These are phyloP conservation scores for Turnix velox DNA, from an alignment of 2,113 vertebrate genomes.

Conservation along the genomic window DNA sequence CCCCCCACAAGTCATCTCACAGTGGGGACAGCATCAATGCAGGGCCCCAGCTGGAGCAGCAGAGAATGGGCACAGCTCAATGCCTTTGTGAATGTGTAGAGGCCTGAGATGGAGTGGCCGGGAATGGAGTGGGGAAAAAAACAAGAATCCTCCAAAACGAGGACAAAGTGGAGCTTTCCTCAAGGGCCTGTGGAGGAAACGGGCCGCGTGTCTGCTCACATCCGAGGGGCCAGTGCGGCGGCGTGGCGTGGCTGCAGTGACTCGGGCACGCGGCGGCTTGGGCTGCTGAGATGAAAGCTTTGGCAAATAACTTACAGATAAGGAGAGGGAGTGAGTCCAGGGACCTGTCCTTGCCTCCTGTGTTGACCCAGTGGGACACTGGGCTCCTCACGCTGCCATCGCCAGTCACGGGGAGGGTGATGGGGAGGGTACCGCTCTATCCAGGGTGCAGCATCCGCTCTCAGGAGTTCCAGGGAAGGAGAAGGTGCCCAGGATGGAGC, in stretches of 20 bases:
- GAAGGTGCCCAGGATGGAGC: background rate
- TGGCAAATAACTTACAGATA: constrained; percentile 68
- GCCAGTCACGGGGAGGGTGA: accelerated
- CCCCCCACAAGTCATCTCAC: background rate
- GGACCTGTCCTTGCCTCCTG: background rate
- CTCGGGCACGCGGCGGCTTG: background rate
- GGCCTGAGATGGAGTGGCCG: background rate
- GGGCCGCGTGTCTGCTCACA: background rate
- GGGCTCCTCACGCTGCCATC: background rate
- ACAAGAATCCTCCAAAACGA: constrained; percentile 62
- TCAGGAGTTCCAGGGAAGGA: background rate
- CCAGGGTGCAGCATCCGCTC: background rate
- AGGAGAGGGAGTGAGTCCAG: background rate
- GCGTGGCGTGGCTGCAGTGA: background rate
- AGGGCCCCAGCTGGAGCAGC: accelerated
- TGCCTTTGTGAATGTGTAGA: background rate
- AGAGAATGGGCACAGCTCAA: constrained; percentile 6
- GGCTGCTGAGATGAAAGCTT: constrained; percentile 62
- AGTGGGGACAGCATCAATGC: background rate
- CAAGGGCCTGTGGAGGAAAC: background rate
- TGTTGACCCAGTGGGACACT: background rate
- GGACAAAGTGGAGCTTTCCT: constrained; percentile 57
- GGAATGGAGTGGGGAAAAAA: background rate
- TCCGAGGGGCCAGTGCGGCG: background rate
- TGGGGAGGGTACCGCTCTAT: background rate